A percentile compares a stretch with the other conserved stretches of the same genome.
phyloP scores from a whole-genome alignment of 1,140 invertebrate species.

The Anagrus nilaparvatae region DNA sequence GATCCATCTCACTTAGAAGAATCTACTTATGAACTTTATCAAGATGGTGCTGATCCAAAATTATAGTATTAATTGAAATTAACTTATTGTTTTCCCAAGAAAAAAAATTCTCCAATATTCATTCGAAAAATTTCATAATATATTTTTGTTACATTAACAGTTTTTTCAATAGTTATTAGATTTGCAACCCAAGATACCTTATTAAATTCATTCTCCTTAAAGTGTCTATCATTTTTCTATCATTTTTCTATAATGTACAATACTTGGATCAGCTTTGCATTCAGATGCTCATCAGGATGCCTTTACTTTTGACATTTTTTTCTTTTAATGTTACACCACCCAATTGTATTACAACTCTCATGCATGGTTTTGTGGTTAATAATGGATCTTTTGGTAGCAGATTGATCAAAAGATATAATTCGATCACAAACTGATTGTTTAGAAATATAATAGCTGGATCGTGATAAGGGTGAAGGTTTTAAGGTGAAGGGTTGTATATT shows the following conservation, averaged over 20 bases:
- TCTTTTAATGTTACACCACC: slow-evolving; percentile 66
- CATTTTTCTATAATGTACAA: slow-evolving; percentile 13
- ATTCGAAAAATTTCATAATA: slow-evolving; percentile 28
- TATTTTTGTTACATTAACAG: too few species aligned
- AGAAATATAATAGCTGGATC: too few species aligned
- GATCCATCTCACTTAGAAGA: slow-evolving; percentile 68
- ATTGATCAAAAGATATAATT: slow-evolving; percentile 63
- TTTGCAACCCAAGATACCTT: slow-evolving; percentile 53
- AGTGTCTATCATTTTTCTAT: too few species aligned
- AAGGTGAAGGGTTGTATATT: too few species aligned
- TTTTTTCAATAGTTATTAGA: slow-evolving; percentile 26
- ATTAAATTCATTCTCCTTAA: slow-evolving; percentile 24
- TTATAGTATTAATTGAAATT: background rate
- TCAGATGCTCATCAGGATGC: slow-evolving; percentile 46
- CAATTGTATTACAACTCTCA: slow-evolving; percentile 64
- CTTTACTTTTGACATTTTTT: slow-evolving; percentile 26
- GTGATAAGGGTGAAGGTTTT: too few species aligned
- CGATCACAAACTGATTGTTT: slow-evolving; percentile 83
- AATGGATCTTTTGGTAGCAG: slow-evolving; percentile 51
- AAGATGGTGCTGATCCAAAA: background rate
- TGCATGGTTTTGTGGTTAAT: slow-evolving; percentile 65
- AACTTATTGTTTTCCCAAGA: too few species aligned
- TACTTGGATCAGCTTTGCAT: slow-evolving; percentile 15
- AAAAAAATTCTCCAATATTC: slow-evolving; percentile 26
- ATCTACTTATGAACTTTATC: slow-evolving; percentile 80